Percentiles rank a stretch among this genome's conserved stretches.
Evolutionary conservation across 1,140 invertebrate genomes (phyloP).

Genomic region (Drosophila mayri): DNA sequence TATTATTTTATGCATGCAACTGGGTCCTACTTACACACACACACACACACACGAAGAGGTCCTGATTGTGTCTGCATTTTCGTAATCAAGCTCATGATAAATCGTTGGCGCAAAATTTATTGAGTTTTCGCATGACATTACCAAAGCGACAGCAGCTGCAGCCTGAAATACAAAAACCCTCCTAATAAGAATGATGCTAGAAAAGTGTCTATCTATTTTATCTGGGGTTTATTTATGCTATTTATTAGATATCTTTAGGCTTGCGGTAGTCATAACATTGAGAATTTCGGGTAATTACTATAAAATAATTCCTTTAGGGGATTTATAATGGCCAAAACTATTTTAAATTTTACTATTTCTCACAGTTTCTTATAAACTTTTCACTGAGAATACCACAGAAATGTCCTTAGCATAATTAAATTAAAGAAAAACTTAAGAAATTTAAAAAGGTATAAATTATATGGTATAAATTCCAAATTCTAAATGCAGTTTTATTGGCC

Average conservation of each 20-base stretch:
- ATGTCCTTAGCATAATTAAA: not conserved
- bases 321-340: not conserved
- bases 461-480: no score
- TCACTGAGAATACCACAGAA: not conserved
- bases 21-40: constrained; percentile 33
- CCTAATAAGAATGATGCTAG: constrained; percentile 29
- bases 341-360: not conserved
- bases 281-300: not conserved
- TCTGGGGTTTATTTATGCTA: not conserved
- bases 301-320: not conserved
- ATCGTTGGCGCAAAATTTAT: constrained; percentile 80
- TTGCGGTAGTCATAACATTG: not conserved
- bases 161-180: constrained; percentile 15
- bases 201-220: constrained; percentile 1
- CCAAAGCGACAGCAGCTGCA: constrained; percentile 65
- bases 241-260: no score
- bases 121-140: constrained; percentile 81
- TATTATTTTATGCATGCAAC: constrained; percentile 82
- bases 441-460: no score
- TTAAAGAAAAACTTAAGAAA: not conserved
- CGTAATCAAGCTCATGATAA: constrained; percentile 82
- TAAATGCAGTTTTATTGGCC: no score
- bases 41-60: constrained; percentile 6
- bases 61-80: constrained; percentile 77
- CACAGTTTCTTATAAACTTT: not conserved